Base-by-base conservation (phyloP, 2,797 vertebrate genomes). In the Amblyopsis hoosieri region DNA sequence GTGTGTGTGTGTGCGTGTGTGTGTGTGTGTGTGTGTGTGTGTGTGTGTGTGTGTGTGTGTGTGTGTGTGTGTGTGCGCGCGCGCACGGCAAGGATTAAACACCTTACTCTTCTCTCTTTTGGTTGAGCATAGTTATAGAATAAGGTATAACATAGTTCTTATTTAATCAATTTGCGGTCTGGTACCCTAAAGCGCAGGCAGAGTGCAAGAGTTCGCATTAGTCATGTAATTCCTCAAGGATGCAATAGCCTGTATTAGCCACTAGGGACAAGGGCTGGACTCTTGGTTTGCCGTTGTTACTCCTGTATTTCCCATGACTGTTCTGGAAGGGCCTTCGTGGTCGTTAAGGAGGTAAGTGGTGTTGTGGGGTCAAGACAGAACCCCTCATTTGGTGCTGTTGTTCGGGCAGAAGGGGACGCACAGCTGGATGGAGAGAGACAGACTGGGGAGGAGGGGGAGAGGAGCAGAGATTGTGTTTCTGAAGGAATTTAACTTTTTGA, bases 341-440 rank as follows among this genome's bases (percentile, higher is more conserved):
- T 84, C 10, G 62, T 87, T 83, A 72, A 62, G 51, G 60, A 74
- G 65, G 73, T 74, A 89, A 84, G 76, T 42, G 66, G 68, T 87
- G 87, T 91, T 87, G 66, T 86, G 59, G 71, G 80, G 78, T 78
- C 75, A 75, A 37, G 55, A 66, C 86, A 82, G 58, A 90, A 92
- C 75, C 78, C 69, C 52, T 90, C 85, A 89, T 90, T 92, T 82
- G 82, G 85, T 71, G 82, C 86, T 69, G 74, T 76, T 84, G 87
- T 76, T 79, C 83, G 84, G 81, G 64, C 57, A 62, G 75, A 74
- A 70, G 15, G 15, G 64, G 64, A 76, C 62, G 52, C 78, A 78
- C 85, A 84, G 78, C 76, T 85, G 80, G 72, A 78, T 19, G 45
- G 2, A 70, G 48, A 60, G 60, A 45, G 56, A 51, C 52, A 57